These are phyloP conservation scores for Picathartes gymnocephalus DNA, from an alignment of 2,113 vertebrate species.

Conservation along the genomic window DNA sequence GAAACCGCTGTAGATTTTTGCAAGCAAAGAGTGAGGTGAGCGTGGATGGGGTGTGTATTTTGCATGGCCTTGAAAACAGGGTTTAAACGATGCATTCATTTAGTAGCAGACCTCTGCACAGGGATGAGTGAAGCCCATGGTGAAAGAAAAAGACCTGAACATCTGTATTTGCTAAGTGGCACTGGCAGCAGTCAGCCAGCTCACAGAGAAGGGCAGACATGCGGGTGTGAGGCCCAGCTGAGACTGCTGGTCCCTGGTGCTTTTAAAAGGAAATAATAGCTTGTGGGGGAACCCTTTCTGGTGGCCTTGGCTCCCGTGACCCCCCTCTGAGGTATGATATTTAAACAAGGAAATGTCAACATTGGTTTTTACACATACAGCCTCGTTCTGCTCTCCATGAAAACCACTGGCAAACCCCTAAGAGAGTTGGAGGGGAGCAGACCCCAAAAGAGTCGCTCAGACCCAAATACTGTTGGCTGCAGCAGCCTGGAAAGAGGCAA, in stretches of 20 bases:
- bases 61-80: background rate
- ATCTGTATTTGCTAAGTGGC: constrained; percentile 53
- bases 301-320: constrained; percentile 42
- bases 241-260: constrained; percentile 18
- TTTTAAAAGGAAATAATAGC: constrained; percentile 62
- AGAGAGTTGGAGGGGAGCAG: background rate
- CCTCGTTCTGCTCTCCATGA: constrained; percentile 3
- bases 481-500: background rate
- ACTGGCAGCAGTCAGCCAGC: background rate
- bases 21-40: background rate
- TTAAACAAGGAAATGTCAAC: constrained; percentile 59
- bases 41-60: background rate
- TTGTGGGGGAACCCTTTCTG: constrained; percentile 48
- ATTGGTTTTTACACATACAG: constrained; percentile 50
- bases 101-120: background rate
- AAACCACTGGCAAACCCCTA: constrained; percentile 1
- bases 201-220: background rate
- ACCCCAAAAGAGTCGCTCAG: background rate
- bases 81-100: background rate
- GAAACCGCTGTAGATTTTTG: background rate
- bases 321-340: constrained; percentile 60
- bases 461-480: background rate
- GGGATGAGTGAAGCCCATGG: background rate
- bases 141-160: constrained; percentile 34
- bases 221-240: background rate